Evolutionary conservation across 2,797 vertebrate species (phyloP), one percentile per base, ranked within the genome.

Genomic region (Caiman crocodilus): DNA sequence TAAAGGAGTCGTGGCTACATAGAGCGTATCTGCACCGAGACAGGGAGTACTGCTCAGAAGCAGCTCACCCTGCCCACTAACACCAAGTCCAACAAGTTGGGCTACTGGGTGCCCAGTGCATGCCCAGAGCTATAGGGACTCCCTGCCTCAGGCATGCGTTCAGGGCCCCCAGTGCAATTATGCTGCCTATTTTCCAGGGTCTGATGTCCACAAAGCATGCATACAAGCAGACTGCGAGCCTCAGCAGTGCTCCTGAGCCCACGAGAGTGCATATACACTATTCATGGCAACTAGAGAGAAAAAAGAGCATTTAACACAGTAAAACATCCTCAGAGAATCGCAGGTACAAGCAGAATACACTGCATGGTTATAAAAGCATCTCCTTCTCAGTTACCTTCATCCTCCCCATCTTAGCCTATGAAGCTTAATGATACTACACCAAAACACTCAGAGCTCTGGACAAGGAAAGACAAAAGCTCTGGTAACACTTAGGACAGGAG

Each of bases 291-390:
- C 63, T 23, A 89, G 84, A 90, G 87, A 82, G 23, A 85, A 56
- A 61, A 42, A 0, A n/a, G 65, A 26, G 61, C 6, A 63, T 86
- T 90, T 56, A 93, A 76, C 20, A 21, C 3, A 57, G 42, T 71
- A 75, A 25, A 77, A 28, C 67, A 57, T 83, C 94, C 90, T 92
- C 86, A 58, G 35, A 21, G 9, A 50, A 69, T 88, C 85, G 79
- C 76, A 13, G 10, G 9, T 50, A 50, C 85, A 79, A 50, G 20
- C 20, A 50, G 67, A 83, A 89, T 35, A 84, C 1, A 17, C 67
- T 76, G n/a, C 76, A 76, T 63, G 42, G 42, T 73, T 7, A 13
- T 2, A 81, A 84, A 90, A 80, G n/a, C 8, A 84, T 87, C 42
- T 50, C 42, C 42, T 50, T 76, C 82, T 77, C 71, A 84, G 76